These are phyloP conservation scores for Boulengeromyrus knoepffleri DNA, from an alignment of 2,113 vertebrate genomes.

Conservation along the genomic window DNA sequence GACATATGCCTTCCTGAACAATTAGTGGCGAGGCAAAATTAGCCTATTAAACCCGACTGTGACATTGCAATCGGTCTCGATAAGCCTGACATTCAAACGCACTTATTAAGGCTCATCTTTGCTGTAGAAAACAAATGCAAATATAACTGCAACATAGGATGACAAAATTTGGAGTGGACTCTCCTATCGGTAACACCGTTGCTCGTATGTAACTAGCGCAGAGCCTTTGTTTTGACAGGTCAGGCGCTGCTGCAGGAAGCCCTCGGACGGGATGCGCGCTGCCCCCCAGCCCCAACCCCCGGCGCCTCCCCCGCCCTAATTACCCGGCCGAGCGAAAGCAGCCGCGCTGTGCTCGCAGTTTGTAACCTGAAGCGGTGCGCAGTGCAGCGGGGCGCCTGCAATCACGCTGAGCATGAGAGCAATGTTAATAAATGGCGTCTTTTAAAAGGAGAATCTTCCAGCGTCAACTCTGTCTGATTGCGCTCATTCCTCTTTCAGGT, in stretches of 20 bases:
- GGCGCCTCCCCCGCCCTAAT: neutral
- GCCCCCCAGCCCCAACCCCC: neutral
- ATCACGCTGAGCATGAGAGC: constrained; percentile 5
- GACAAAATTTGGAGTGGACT: neutral
- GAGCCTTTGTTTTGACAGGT: neutral
- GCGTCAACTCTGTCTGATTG: constrained; percentile 40
- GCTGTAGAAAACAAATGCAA: neutral
- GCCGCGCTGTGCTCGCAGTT: constrained; percentile 24
- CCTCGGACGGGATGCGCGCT: neutral
- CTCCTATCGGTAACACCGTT: neutral
- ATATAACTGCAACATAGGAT: neutral
- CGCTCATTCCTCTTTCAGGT: constrained; percentile 53
- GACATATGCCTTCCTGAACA: neutral
- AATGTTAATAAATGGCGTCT: constrained; percentile 54
- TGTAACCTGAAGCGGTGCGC: neutral
- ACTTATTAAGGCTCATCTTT: neutral
- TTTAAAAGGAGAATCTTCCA: constrained; percentile 48
- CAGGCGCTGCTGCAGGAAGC: neutral
- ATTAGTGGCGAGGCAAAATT: neutral
- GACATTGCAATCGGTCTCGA: neutral
- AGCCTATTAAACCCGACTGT: neutral
- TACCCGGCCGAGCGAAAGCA: neutral
- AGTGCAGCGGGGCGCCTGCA: constrained; percentile 23
- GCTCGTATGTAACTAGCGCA: neutral
- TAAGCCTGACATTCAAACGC: neutral